phyloP scores from a whole-genome alignment of 1,140 invertebrate genomes.

The Drosophila pseudoobscura region DNA sequence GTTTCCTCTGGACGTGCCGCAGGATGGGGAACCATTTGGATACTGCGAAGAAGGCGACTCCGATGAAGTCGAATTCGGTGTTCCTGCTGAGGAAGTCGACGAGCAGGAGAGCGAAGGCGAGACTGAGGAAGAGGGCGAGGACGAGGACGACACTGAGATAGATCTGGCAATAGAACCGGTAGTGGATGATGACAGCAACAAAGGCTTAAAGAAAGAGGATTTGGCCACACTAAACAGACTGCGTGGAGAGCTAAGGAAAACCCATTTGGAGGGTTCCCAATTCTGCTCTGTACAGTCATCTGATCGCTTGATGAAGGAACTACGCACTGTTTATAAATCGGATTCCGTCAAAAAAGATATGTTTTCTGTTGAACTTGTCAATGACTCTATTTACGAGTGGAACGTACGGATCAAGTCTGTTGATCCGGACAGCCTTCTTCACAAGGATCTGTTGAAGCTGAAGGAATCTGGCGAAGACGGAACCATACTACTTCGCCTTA shows the following conservation, averaged over 20 bases:
- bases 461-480: constrained; percentile 99
- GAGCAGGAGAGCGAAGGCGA: constrained; percentile 92
- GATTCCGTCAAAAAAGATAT: constrained; percentile 97
- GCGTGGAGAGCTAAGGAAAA: constrained; percentile 96
- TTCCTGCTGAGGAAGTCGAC: constrained; percentile 86
- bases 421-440: constrained; percentile 98
- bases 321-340: constrained; percentile 97
- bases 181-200: constrained; percentile 91
- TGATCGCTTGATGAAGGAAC: constrained; percentile 99
- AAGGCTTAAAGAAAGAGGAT: constrained; percentile 95
- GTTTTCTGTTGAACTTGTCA: constrained; percentile 95
- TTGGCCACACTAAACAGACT: constrained; percentile 96
- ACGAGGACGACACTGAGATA: no score
- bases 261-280: constrained; percentile 85
- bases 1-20: constrained; percentile 86
- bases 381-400: constrained; percentile 99
- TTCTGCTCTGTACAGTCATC: constrained; percentile 92
- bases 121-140: constrained; percentile 82
- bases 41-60: constrained; percentile 84
- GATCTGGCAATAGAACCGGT: constrained; percentile 90
- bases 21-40: constrained; percentile 61
- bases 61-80: constrained; percentile 90
- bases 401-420: constrained; percentile 98
- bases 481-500: constrained; percentile 97
- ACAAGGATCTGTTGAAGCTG: constrained; percentile 95